Conservation (phyloP, 2,888 invertebrate species). For the Apodemia zela region DNA sequence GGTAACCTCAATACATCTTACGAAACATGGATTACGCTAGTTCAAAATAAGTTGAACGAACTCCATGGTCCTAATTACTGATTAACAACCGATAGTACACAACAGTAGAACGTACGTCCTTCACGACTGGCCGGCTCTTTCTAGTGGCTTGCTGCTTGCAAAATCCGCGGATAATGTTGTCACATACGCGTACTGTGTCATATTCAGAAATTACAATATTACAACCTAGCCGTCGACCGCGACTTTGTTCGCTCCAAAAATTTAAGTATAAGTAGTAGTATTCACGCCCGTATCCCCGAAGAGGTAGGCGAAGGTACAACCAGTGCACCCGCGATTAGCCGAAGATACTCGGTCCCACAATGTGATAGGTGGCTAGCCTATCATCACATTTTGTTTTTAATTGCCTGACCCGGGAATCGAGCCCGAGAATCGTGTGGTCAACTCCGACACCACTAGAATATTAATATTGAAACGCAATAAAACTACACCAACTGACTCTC, state of each 20-base stretch:
- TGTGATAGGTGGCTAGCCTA: too few species aligned
- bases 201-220: neutral
- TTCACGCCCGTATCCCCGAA: too few species aligned
- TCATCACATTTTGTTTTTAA: too few species aligned
- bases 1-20: neutral
- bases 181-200: neutral
- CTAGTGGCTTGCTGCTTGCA: slow-evolving; percentile 10
- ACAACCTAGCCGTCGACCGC: neutral
- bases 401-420: too few species aligned
- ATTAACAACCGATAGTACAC: neutral
- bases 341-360: too few species aligned
- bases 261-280: too few species aligned
- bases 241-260: neutral
- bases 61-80: slow-evolving; percentile 11
- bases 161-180: neutral
- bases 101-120: slow-evolving; percentile 27
- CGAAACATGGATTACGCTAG: neutral
- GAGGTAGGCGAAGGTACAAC: too few species aligned
- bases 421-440: too few species aligned
- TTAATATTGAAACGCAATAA: too few species aligned
- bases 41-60: slow-evolving; percentile 8
- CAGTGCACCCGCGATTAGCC: too few species aligned
- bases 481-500: too few species aligned
- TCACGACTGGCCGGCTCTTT: slow-evolving; percentile 22
- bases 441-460: too few species aligned